Evolutionary conservation across 2,797 vertebrate genomes (phyloP), one percentile per base, ranked within the genome.

Genomic region (Clarias laeviceps): DNA sequence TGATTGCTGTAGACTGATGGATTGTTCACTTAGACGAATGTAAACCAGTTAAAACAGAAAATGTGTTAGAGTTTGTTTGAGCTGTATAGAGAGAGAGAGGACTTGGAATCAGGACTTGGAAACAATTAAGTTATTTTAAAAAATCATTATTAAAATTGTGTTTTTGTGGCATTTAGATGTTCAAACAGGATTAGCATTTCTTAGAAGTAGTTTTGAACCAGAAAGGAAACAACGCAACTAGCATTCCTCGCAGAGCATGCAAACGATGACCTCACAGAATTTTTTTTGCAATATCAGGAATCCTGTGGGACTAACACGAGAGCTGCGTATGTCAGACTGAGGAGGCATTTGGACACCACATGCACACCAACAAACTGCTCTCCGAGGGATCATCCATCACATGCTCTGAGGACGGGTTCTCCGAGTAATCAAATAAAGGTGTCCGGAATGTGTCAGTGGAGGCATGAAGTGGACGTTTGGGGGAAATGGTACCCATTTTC

Each of bases 311-410:
- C n/a, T 20, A 2, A 12, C 45, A 20, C n/a, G 5, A 18, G 27
- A 80, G 15, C 56, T 24, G 12, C 27, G 22, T 59, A 29, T 37
- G 64, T 81, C 54, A 34, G n/a, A 65, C 24, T 65, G 37, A 45
- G 62, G 20, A 45, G 17, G 56, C 68, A 83, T 73, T 83, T 83
- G 82, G 54, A 62, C 82, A 4, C 56, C 82, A 73, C 37, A 62
- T 83, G 82, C 57, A 14, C 34, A 20, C 32, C 57, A 62, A 11
- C 2, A n/a, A 45, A 62, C 24, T 45, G 34, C 69, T 34, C 82
- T 50, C 57, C 0, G 57, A 74, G 69, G 57, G 69, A 59, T 29
- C 68, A 45, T 83, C 11, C 82, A 20, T 83, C 82, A 59, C 37
- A 5, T 61, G 24, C 56, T 32, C 24, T 17, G 24, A 83, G n/a